Base-by-base conservation (phyloP, 2,797 vertebrate species). In the Falco biarmicus region DNA sequence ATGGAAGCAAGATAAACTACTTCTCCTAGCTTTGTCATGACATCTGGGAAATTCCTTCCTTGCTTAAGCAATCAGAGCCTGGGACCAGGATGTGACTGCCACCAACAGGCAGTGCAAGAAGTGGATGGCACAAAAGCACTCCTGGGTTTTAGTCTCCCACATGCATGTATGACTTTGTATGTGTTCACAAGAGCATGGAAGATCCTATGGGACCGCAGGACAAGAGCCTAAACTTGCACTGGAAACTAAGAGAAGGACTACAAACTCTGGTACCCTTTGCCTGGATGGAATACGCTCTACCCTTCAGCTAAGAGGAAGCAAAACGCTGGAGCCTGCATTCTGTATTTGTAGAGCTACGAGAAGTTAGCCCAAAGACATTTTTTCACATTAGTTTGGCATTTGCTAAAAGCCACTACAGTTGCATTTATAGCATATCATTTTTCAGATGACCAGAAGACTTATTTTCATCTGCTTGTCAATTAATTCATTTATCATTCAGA, bases 371-470 rank as follows among this genome's bases (percentile, higher is more conserved):
- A 90, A 73, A 94, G 51, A 70, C 70, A 92, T 82, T 94, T 92
- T 95, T 96, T 86, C 80, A 81, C 85, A 89, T 95, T 95, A 96
- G 87, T 61, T 43, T 91, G 91, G 85, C 85, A 96, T 93, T 93
- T 93, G 53, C 89, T 95, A 95, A 94, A 97, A 95, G 73, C 57
- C 56, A 73, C 73, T 95, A 64, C 29, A 89, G 84, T 77, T 95
- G 86, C 82, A 82, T 94, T 93, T 92, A 88, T 54, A 95, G 89
- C 94, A 93, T 92, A 96, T 96, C 89, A 92, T 84, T 96, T 96
- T 98, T 93, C 97, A 97, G 97, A 97, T 96, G 96, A 97, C 97
- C 96, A 92, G 83, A 96, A 70, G 95, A 90, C 82, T 84, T 91
- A 85, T 87, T 94, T 95, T 96, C 86, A 93, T 95, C 79, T 94